Base-by-base conservation (phyloP, 2,113 vertebrate species). In the Lasiurus cinereus region DNA sequence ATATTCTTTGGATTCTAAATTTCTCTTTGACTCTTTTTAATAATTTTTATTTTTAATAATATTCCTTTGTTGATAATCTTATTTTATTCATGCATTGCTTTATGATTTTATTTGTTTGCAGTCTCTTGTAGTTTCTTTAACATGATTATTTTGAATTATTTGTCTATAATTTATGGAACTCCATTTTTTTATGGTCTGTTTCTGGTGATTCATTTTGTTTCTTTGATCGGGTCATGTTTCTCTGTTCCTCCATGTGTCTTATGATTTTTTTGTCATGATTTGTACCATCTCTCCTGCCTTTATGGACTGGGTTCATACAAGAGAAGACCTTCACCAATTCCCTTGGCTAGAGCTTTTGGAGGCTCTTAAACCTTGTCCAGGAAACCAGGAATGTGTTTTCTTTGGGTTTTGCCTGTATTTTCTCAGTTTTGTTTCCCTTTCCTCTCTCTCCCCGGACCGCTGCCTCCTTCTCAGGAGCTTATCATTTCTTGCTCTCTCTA, bases 141-240 rank as follows among this genome's bases (percentile, higher is more conserved):
- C 22, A 76, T 52, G 15, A 72, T 73, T 66, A 43, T 69, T 89
- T 83, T 73, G 66, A 88, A 54, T 83, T 89, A 59, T 83, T 72
- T 79, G 13, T 89, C 59, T 54, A 18, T 92, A 73, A 62, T 43
- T 89, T 16, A 43, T 15, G 11, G 14, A 66, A 82, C 4, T 90
- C 77, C 70, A 39, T 74, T 93, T 84, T 56, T 74, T 79, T 80
- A 69, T 36, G 33, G 6, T 74, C 14, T 5, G 29, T 70, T 88
- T 86, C 39, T 78, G 7, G 48, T 83, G 84, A 92, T 50, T 93
- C 74, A 83, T 87, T 86, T 90, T 82, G 1, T 70, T 89, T 8
- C 14, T 70, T 94, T 83, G 67, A 66, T 46, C 67, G 70, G 24
- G 13, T 7, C 11, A 5, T 54, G 10, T 52, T 91, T 64, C 33